These are phyloP conservation scores for Philopotamus ludificatus DNA, from an alignment of 1,140 invertebrate species.

Conservation along the genomic window DNA sequence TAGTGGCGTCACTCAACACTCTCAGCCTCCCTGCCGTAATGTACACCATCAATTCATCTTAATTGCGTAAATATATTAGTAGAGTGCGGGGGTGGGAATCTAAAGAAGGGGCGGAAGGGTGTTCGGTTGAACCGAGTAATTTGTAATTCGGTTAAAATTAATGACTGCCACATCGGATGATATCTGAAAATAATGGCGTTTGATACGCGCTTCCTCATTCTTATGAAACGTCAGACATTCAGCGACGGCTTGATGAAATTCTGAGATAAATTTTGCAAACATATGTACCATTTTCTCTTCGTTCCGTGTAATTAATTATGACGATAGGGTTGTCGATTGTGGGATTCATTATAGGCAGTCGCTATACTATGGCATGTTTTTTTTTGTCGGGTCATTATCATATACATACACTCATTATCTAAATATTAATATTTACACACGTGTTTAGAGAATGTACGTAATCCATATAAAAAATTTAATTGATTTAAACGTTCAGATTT, in stretches of 20 bases:
- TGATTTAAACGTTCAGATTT: no score
- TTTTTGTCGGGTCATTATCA: no score
- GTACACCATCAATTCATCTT: slow-evolving; percentile 23
- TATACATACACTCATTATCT: no score
- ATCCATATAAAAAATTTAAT: no score
- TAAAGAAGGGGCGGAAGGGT: no score
- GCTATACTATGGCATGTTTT: no score
- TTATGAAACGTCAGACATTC: not conserved
- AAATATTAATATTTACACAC: no score
- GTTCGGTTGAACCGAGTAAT: slow-evolving; percentile 12
- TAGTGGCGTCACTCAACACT: not conserved
- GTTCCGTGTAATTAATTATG: not conserved
- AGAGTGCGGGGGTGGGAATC: not conserved
- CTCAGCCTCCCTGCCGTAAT: not conserved
- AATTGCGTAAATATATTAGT: slow-evolving; percentile 37
- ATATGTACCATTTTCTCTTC: slow-evolving; percentile 2
- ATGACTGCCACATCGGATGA: slow-evolving; percentile 11
- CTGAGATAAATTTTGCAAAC: slow-evolving; percentile 18
- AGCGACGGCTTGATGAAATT: not conserved
- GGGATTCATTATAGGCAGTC: no score
- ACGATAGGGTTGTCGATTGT: no score
- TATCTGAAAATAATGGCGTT: slow-evolving; percentile 16
- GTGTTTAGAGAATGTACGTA: no score
- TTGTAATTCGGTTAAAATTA: slow-evolving; percentile 24
- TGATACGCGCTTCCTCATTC: not conserved